phyloP scores from a whole-genome alignment of 2,113 vertebrate genomes.

The Antidorcas marsupialis region DNA sequence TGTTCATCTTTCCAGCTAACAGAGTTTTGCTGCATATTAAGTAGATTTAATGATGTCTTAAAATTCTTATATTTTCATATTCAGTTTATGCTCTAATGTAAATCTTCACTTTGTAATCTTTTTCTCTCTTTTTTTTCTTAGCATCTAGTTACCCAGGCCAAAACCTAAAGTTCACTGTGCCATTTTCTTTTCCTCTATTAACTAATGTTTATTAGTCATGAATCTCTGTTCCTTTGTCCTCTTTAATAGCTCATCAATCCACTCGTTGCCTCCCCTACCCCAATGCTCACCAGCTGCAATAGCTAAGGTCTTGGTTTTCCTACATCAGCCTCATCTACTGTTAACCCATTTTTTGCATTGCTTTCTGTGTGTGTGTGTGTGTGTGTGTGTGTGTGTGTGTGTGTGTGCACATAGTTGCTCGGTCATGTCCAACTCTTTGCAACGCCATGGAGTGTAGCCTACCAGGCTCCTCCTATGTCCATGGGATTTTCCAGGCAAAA shows the following conservation, averaged over 20 bases:
- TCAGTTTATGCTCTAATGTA: neutral
- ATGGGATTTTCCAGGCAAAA: neutral
- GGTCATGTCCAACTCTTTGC: neutral
- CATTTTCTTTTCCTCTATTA: neutral
- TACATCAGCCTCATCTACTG: neutral
- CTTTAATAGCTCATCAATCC: too few relatives aligned
- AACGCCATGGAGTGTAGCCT: neutral
- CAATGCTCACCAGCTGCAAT: too few relatives aligned
- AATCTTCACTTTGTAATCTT: neutral
- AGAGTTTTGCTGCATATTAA: neutral
- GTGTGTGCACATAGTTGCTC: neutral
- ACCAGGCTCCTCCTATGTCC: neutral
- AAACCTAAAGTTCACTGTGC: neutral
- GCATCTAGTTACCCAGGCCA: neutral
- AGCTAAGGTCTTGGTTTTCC: neutral
- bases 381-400: neutral
- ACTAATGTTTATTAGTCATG: neutral
- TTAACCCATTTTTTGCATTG: neutral
- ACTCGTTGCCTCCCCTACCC: accelerated
- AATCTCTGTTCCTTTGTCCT: neutral
- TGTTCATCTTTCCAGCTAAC: neutral
- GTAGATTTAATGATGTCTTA: neutral
- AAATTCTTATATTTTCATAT: neutral
- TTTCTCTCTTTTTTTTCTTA: neutral
- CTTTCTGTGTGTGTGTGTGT: neutral